These are phyloP conservation scores for Epinephelus awoara DNA, from an alignment of 2,797 vertebrate species.

Conservation along the genomic window DNA sequence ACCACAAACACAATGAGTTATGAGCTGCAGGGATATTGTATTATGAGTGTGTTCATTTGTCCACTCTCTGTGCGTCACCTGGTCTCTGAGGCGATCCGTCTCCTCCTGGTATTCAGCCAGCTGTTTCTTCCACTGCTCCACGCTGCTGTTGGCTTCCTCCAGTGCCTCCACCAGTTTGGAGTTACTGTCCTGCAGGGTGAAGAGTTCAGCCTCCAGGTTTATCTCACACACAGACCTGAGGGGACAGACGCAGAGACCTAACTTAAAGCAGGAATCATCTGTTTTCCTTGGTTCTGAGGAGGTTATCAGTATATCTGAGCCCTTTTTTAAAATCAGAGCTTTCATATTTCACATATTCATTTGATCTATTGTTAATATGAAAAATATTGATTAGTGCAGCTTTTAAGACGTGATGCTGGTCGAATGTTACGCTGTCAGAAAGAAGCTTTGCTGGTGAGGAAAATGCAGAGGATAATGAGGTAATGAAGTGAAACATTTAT, in stretches of 20 bases:
- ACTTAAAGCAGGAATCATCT: neutral
- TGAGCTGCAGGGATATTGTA: constrained; percentile 5
- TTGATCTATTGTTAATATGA: neutral
- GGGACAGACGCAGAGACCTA: neutral
- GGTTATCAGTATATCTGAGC: neutral
- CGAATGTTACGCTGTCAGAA: neutral
- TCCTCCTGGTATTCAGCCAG: constrained; percentile 93
- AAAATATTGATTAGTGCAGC: neutral
- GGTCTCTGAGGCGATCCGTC: constrained; percentile 90
- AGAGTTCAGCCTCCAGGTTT: constrained; percentile 94
- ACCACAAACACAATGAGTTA: neutral
- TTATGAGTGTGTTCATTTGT: neutral
- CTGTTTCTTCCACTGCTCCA: constrained; percentile 95
- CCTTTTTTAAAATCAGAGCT: neutral
- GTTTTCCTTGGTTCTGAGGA: neutral
- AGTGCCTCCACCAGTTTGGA: constrained; percentile 91
- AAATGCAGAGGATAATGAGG: constrained; percentile 24
- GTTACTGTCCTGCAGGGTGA: constrained; percentile 96
- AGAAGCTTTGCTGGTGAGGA: neutral
- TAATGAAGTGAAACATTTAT: constrained; percentile 37
- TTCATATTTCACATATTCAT: neutral
- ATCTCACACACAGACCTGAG: constrained; percentile 94
- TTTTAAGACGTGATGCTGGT: neutral
- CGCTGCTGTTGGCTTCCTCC: constrained; percentile 92
- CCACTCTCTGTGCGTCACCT: constrained; percentile 80